Conservation (phyloP, 2,797 vertebrate species). For the Sciurus vulgaris region DNA sequence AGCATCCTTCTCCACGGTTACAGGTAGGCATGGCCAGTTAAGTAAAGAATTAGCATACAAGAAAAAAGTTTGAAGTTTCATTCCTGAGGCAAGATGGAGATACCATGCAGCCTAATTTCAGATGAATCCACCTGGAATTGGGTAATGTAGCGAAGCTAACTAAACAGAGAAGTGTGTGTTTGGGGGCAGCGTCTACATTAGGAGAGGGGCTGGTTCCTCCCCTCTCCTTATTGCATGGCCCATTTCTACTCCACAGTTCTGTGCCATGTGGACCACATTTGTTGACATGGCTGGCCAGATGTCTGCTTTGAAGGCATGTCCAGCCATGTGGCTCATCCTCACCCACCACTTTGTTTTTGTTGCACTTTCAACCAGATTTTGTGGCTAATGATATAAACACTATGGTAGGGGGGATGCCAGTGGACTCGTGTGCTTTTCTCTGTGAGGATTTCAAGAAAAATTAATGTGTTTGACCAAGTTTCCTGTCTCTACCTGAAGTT, state of each 20-base stretch:
- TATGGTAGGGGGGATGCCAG: background rate
- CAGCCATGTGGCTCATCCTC: constrained; percentile 74
- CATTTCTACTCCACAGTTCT: background rate
- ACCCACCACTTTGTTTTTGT: constrained; percentile 72
- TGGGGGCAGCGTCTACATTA: background rate
- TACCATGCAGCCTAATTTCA: background rate
- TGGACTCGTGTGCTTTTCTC: constrained; percentile 67
- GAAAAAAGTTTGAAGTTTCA: constrained; percentile 2
- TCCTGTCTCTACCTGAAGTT: background rate
- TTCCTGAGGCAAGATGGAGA: background rate
- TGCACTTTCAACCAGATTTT: constrained; percentile 79
- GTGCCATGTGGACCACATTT: constrained; percentile 73
- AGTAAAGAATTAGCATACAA: background rate
- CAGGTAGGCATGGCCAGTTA: background rate
- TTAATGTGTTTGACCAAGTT: background rate
- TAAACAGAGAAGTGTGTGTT: background rate
- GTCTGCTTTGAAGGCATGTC: constrained; percentile 60
- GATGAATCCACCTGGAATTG: background rate
- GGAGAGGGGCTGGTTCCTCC: constrained; percentile 10
- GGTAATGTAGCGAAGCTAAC: background rate
- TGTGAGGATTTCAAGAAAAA: constrained; percentile 30
- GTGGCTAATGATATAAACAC: constrained; percentile 80
- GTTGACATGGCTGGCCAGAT: constrained; percentile 66
- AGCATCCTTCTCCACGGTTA: background rate
- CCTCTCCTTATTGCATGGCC: background rate